Percentiles rank a stretch among this genome's conserved stretches.
phyloP scores from a whole-genome alignment of 2,113 vertebrate species.

The Tricholaema leucomelas region DNA sequence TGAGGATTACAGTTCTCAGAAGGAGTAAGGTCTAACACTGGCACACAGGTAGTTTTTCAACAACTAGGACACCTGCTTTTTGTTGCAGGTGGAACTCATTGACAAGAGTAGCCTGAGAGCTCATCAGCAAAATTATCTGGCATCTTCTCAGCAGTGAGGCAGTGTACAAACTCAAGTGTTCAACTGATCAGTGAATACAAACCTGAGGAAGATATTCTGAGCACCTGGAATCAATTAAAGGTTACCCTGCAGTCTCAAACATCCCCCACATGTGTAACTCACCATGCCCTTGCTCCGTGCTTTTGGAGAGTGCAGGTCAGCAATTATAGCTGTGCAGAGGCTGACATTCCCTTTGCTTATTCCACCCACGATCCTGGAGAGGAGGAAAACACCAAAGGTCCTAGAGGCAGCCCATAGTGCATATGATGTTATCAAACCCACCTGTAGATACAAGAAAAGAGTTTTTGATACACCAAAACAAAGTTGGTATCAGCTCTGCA shows the following conservation, averaged over 20 bases:
- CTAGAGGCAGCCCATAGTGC: conserved; percentile 88
- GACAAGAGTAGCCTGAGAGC: background rate
- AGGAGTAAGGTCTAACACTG: background rate
- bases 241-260: background rate
- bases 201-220: background rate
- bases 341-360: conserved; percentile 95
- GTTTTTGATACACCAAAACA: background rate
- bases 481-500: background rate
- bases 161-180: background rate
- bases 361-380: conserved; percentile 90
- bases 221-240: background rate
- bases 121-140: background rate
- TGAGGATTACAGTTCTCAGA: background rate
- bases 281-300: conserved; percentile 94
- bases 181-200: background rate
- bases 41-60: background rate
- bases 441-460: conserved; percentile 69
- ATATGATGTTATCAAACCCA: conserved; percentile 88
- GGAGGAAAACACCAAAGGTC: conserved; percentile 90
- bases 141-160: background rate
- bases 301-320: conserved; percentile 85
- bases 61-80: background rate
- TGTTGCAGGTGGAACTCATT: background rate
- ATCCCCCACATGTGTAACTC: background rate
- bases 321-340: conserved; percentile 90